A percentile compares a stretch with the other conserved stretches of the same genome.
Evolutionary conservation across 2,888 invertebrate genomes (phyloP).

Genomic region (Xestia ashworthii): DNA sequence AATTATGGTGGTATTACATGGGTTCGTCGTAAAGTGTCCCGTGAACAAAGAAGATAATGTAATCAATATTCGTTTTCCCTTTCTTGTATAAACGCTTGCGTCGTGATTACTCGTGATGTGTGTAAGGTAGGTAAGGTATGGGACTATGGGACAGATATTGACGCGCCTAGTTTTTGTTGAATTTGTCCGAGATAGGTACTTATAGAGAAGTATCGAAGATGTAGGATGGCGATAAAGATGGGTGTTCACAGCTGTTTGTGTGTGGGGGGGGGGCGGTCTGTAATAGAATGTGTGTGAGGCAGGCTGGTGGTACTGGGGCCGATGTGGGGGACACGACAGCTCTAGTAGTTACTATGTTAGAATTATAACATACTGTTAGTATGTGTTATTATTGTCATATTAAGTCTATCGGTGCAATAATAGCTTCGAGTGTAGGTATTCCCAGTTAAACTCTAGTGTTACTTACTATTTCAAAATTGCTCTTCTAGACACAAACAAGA

Average conservation of each 20-base stretch:
- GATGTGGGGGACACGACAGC: conserved; percentile 30
- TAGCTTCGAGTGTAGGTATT: background rate
- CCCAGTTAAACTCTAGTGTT: background rate
- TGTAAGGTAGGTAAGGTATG: conserved; percentile 25
- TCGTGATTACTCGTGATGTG: conserved; percentile 6
- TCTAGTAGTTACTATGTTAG: background rate
- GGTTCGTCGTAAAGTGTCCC: conserved; percentile 40
- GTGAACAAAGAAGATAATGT: conserved; percentile 45
- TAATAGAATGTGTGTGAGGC: conserved; percentile 55
- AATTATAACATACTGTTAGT: background rate
- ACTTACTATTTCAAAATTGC: background rate
- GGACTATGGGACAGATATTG: conserved; percentile 44
- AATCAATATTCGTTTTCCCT: conserved; percentile 49
- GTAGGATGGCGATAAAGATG: conserved; percentile 40
- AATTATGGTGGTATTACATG: conserved; percentile 27
- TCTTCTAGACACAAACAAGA: conserved; percentile 21
- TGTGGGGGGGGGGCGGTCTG: conserved; percentile 35
- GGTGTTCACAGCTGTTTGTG: conserved; percentile 52
- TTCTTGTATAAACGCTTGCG: background rate
- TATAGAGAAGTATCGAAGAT: conserved; percentile 48
- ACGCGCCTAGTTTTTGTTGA: conserved; percentile 47
- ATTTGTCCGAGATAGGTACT: conserved; percentile 49
- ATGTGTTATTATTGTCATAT: background rate
- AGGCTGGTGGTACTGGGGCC: conserved; percentile 4
- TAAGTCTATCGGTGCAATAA: background rate